Evolutionary conservation across 2,888 invertebrate species (phyloP), one percentile per base, ranked within the genome.

Genomic region (Congeria kusceri): DNA sequence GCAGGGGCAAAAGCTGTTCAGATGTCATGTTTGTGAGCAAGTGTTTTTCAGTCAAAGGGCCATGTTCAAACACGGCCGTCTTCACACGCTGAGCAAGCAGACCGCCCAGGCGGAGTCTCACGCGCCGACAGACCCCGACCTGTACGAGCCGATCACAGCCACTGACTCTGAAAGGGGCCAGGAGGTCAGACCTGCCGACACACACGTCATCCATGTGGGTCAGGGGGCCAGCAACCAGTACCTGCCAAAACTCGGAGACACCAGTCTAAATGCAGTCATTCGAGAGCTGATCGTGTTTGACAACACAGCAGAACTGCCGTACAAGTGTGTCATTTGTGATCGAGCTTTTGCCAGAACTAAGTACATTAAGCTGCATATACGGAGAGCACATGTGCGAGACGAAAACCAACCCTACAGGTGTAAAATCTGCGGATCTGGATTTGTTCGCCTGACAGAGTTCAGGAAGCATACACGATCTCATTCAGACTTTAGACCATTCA

Each of bases 361-460:
- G 39, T 83, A 83, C 46, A 77, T 80, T 23, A 75, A 76, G 44
- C 53, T 83, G 28, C 83, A 83, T 39, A 77, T 83, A 9, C 64
- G 83, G 3, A 58, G 83, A 25, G 67, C 68, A n/a, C 83, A 83
- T 58, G 78, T 83, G 0, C 66, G 66, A 13, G 78, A 80, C 66
- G 83, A 83, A 47, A 75, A 83, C 49, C 77, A 83, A 23, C 80
- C 83, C 25, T 80, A 80, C 32, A 28, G 83, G 23, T 83, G 83
- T 49, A 83, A 83, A 49, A 69, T 83, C 0, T 83, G 83, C 61
- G 77, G 80, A 18, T 77, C 80, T 58, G 83, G 83, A 9, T 83
- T 83, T 73, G 83, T 80, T 9, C 29, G 80, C 9, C 46, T 83
- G 63, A 77, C 77, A 25, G 80, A 80, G 65, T 83, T 83, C 28